Conservation (phyloP, 2,888 invertebrate genomes). For the Hofmannophila pseudospretella region DNA sequence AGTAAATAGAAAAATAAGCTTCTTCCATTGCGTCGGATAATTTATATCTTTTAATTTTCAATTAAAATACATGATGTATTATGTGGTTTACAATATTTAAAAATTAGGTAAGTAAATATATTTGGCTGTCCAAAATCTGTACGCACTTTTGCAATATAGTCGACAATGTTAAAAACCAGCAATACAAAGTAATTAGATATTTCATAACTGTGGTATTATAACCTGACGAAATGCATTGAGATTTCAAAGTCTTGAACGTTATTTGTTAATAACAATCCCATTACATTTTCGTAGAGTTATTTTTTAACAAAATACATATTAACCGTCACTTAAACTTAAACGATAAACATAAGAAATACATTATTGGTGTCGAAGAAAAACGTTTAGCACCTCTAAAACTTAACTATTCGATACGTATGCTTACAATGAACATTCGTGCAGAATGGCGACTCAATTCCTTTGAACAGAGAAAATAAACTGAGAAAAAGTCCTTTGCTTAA, state of each 20-base stretch:
- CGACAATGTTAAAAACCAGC: slow-evolving; percentile 9
- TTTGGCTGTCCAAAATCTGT: slow-evolving; percentile 14
- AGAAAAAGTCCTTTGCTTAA: slow-evolving; percentile 30
- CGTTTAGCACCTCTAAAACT: slow-evolving; percentile 64
- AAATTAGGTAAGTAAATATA: slow-evolving; percentile 6
- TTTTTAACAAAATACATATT: slow-evolving; percentile 13
- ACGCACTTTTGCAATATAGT: slow-evolving; percentile 14
- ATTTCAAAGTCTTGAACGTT: slow-evolving; percentile 20
- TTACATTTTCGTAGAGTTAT: slow-evolving; percentile 33
- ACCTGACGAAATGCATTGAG: slow-evolving; percentile 32
- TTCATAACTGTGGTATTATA: too few relatives aligned
- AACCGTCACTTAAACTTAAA: slow-evolving; percentile 59
- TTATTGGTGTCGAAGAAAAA: slow-evolving; percentile 56
- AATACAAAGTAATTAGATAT: slow-evolving; percentile 3
- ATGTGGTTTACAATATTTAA: slow-evolving; percentile 14
- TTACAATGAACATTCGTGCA: slow-evolving; percentile 39
- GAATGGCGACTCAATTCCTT: slow-evolving; percentile 40
- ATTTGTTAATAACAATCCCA: slow-evolving; percentile 20
- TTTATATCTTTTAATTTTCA: slow-evolving; percentile 11
- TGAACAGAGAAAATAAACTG: slow-evolving; percentile 23
- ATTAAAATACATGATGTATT: slow-evolving; percentile 15
- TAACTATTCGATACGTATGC: slow-evolving; percentile 49
- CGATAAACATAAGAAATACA: slow-evolving; percentile 46
- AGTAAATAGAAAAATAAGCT: slow-evolving; percentile 16
- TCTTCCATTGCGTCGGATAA: slow-evolving; percentile 12